Conservation (phyloP, 2,888 invertebrate species). For the Schizotus pectinicornis region DNA sequence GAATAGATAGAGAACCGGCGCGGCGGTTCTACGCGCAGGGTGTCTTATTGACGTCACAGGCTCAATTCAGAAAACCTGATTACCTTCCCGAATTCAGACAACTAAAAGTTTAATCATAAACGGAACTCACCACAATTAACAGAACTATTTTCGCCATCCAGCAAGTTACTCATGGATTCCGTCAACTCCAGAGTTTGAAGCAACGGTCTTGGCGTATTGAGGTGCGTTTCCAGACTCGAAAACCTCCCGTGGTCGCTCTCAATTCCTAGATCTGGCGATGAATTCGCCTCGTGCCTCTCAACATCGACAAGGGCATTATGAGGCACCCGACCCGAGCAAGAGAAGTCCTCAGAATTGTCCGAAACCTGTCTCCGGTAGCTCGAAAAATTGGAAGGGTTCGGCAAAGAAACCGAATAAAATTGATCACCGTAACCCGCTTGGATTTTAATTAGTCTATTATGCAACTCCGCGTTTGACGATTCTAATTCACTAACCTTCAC, state of each 20-base stretch:
- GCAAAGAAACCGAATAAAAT: constrained; percentile 31
- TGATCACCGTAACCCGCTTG: constrained; percentile 37
- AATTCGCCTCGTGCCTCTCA: constrained; percentile 58
- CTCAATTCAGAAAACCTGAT: too few relatives aligned
- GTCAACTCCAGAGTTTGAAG: constrained; percentile 59
- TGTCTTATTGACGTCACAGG: too few relatives aligned
- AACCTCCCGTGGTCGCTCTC: constrained; percentile 78
- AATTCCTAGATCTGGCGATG: constrained; percentile 89
- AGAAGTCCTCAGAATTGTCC: constrained; percentile 52
- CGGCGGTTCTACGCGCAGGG: too few relatives aligned
- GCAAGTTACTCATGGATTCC: constrained; percentile 54
- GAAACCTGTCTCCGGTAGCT: constrained; percentile 46
- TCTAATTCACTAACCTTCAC: constrained; percentile 57
- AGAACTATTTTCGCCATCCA: constrained; percentile 46
- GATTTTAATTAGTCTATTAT: constrained; percentile 51
- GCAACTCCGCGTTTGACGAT: constrained; percentile 53
- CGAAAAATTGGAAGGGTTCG: constrained; percentile 32
- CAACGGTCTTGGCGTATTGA: constrained; percentile 56
- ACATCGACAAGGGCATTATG: constrained; percentile 34
- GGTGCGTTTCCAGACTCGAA: constrained; percentile 67
- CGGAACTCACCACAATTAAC: constrained; percentile 47
- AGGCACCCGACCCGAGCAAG: too few relatives aligned
- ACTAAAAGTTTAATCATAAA: too few relatives aligned
- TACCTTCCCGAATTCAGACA: too few relatives aligned
- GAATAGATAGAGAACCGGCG: too few relatives aligned